Base-by-base conservation (phyloP, 2,113 vertebrate genomes). In the Hymenochirus boettgeri region DNA sequence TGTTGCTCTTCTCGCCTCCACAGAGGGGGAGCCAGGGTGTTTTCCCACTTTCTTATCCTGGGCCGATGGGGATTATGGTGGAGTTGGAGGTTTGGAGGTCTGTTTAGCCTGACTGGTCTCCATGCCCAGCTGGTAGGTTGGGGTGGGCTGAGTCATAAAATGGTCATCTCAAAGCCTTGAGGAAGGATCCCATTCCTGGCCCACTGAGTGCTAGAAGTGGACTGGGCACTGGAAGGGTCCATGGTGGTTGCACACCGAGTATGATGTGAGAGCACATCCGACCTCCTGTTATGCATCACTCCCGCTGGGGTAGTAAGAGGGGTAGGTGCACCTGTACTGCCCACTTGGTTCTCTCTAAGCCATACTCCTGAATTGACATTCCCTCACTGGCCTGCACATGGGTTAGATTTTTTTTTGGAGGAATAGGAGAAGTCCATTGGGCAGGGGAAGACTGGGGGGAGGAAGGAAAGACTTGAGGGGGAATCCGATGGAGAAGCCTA, bases 161-260 rank as follows among this genome's bases (percentile, higher is more conserved):
- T 96, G 96, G 77, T 99, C 95, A n/a, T n/a, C 76, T 99, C 95
- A 77, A 99, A 99, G 72, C 90, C 94, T 82, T 97, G 95, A 53
- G 96, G 94, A 72, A 99, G 91, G 76, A 99, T 93, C 67, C 96
- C 95, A 64, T 95, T 99, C 72, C 94, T 92, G 65, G n/a, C 96
- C 93, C 73, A 91, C 92, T 2, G 89, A 80, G 79, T 85, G 78
- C 79, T 95, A 92, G 86, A 96, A 93, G 86, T 84, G 90, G 80
- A 93, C 86, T 61, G 83, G 82, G 52, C 82, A 74, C 35, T 70
- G 66, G 23, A 57, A 45, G 29, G 64, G 27, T 42, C 86, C 87
- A 75, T 89, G 93, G 65, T 91, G 91, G 54, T 87, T 85, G 80
- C 93, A 91, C 72, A 92, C 74, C 9, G 89, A 85, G 37, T 97